Percentiles rank a stretch among this genome's conserved stretches.
Conservation (phyloP, 2,888 invertebrate species). For the Gnatocerus cornutus region DNA sequence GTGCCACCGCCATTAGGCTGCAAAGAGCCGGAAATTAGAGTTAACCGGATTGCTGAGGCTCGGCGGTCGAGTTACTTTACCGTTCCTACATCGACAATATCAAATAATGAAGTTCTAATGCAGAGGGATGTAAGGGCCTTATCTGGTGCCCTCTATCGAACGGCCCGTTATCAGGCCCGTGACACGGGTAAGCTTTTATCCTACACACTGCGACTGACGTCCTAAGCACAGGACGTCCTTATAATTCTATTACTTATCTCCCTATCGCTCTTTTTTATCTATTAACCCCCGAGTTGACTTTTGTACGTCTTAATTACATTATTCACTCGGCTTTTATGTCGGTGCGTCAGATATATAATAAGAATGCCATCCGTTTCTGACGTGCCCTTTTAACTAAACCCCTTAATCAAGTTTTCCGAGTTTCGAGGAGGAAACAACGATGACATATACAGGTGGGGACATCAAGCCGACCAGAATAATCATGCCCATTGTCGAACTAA, state of each 20-base stretch:
- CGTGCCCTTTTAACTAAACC: slow-evolving; percentile 45
- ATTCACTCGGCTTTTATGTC: slow-evolving; percentile 63
- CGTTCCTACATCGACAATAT: slow-evolving; percentile 49
- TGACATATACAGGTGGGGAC: slow-evolving; percentile 13
- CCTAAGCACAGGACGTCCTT: slow-evolving; percentile 63
- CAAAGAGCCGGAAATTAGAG: slow-evolving; percentile 49
- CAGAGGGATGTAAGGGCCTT: slow-evolving; percentile 51
- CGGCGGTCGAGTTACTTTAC: slow-evolving; percentile 39
- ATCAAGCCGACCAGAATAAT: background rate
- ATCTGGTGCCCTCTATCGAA: slow-evolving; percentile 51
- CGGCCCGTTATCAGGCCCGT: slow-evolving; percentile 50
- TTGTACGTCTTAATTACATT: slow-evolving; percentile 68
- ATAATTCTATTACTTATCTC: slow-evolving; percentile 69
- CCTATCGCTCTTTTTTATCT: slow-evolving; percentile 69
- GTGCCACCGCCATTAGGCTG: slow-evolving; percentile 43
- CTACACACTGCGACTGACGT: slow-evolving; percentile 55
- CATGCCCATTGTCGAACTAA: background rate
- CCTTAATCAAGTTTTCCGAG: slow-evolving; percentile 47
- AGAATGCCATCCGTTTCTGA: slow-evolving; percentile 51
- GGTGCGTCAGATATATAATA: slow-evolving; percentile 49
- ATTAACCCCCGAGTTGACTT: slow-evolving; percentile 69
- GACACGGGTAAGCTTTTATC: slow-evolving; percentile 56
- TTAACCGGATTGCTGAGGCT: slow-evolving; percentile 45
- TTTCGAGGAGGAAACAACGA: slow-evolving; percentile 13
- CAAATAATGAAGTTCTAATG: slow-evolving; percentile 51